Conservation (phyloP, 2,797 vertebrate species). For the Peromyscus eremicus region DNA sequence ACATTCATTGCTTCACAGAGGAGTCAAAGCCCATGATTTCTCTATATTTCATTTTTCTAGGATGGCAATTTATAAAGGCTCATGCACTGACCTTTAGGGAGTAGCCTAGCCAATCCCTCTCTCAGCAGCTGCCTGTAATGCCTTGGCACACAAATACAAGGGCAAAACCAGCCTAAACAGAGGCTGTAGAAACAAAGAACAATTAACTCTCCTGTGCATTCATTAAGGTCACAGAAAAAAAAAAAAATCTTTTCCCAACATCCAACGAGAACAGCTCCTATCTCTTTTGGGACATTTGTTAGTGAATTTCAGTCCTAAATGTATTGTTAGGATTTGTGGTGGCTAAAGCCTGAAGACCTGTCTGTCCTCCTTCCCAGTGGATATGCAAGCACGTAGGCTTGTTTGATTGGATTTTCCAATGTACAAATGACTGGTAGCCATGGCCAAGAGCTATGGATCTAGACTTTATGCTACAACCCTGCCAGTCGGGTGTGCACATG, state of each 20-base stretch:
- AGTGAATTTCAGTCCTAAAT: neutral
- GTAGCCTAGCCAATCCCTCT: conserved; percentile 31
- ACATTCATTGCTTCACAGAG: neutral
- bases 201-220: conserved; percentile 57
- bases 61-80: conserved; percentile 8
- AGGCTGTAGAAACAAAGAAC: conserved; percentile 43
- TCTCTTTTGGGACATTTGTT: conserved; percentile 41
- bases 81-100: neutral
- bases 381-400: neutral
- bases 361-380: neutral
- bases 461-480: neutral
- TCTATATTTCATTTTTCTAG: neutral
- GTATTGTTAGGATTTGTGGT: neutral
- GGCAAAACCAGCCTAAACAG: neutral
- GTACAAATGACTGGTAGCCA: neutral
- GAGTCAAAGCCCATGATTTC: neutral
- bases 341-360: neutral
- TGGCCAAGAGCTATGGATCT: neutral
- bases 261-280: neutral
- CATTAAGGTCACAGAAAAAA: conserved; percentile 46
- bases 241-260: conserved; percentile 29
- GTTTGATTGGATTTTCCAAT: neutral
- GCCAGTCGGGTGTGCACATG: accelerated
- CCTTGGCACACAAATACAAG: neutral
- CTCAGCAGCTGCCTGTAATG: neutral